Conservation (phyloP, 2,113 vertebrate species). For the Scortum barcoo region DNA sequence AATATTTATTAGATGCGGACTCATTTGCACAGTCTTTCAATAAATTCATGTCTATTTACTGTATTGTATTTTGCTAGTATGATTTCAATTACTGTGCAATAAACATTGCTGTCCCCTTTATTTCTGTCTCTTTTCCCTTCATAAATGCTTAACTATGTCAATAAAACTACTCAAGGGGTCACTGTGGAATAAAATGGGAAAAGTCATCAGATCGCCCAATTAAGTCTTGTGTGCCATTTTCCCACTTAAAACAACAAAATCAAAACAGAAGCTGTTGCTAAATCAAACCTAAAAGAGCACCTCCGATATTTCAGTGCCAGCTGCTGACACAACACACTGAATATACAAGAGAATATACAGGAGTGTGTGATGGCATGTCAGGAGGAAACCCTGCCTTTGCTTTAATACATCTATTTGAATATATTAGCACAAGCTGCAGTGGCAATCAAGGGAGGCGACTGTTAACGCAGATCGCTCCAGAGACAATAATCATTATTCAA, state of each 20-base stretch:
- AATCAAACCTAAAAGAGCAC: neutral
- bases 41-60: neutral
- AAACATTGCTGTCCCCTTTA: neutral
- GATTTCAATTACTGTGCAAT: neutral
- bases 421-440: neutral
- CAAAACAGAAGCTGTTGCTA: neutral
- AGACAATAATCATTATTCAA: neutral
- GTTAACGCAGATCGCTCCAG: neutral
- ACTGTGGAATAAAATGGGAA: neutral
- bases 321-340: neutral
- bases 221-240: neutral
- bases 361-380: conserved; percentile 12
- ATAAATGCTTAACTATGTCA: neutral
- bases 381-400: neutral
- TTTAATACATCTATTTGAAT: neutral
- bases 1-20: neutral
- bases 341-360: neutral
- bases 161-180: neutral
- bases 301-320: neutral
- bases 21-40: no score
- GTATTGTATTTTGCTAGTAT: neutral
- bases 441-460: neutral
- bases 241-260: neutral
- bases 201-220: neutral
- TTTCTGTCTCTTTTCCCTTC: neutral